Conservation (phyloP, 23 tunicate genomes). For the Styela plicata region DNA sequence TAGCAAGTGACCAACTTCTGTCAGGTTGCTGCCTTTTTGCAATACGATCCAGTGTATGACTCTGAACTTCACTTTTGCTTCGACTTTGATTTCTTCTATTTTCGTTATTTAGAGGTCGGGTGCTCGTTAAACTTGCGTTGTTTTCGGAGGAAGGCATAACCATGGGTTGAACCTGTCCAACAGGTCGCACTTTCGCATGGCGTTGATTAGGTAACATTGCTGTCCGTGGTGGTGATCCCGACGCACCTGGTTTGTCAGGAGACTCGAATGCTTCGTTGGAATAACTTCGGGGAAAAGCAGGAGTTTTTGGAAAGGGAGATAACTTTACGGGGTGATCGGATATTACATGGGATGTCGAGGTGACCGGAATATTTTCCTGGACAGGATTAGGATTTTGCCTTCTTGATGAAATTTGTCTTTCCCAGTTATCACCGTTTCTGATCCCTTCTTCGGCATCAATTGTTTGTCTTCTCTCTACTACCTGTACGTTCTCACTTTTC, state of each 20-base stretch:
- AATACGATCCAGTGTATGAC: neutral
- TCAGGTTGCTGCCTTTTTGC: neutral
- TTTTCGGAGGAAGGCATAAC: neutral
- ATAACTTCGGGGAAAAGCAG: neutral
- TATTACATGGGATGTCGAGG: neutral
- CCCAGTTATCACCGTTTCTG: neutral
- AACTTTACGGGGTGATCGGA: neutral
- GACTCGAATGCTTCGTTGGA: neutral
- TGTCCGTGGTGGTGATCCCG: neutral
- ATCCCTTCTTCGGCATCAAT: neutral
- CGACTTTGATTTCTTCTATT: neutral
- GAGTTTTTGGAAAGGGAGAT: neutral
- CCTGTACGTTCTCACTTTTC: neutral
- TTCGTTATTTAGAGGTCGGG: neutral
- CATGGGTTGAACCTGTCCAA: neutral
- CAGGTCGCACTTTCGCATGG: neutral
- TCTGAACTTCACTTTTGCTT: neutral
- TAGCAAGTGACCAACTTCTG: neutral
- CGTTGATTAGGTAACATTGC: neutral
- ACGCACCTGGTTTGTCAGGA: neutral
- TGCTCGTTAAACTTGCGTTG: neutral
- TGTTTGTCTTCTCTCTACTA: neutral
- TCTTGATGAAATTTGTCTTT: neutral
- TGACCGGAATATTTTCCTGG: neutral
- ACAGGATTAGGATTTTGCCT: neutral